phyloP scores from a whole-genome alignment of 1,140 invertebrate species.

The Vollenhovia emeryi region DNA sequence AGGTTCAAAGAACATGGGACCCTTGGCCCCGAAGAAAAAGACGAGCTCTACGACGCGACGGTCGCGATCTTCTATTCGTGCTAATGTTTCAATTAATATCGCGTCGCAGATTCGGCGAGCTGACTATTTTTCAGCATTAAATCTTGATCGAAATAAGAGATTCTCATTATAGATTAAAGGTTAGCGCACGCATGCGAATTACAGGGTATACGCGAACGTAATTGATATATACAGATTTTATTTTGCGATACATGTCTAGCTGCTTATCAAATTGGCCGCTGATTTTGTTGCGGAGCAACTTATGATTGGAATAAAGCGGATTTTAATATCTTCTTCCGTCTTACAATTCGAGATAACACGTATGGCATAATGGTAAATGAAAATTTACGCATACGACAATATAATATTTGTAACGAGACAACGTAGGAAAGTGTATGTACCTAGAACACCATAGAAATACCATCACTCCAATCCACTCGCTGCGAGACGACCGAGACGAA shows the following conservation, averaged over 20 bases:
- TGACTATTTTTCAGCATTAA: conserved; percentile 9
- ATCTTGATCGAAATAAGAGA: conserved; percentile 19
- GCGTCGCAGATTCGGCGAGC: not conserved
- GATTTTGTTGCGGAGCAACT: conserved; percentile 2
- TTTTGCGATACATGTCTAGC: conserved; percentile 5
- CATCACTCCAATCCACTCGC: conserved; percentile 1
- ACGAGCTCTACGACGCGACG: not conserved
- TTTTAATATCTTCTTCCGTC: not conserved
- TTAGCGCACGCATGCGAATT: conserved; percentile 29
- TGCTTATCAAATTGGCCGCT: not conserved
- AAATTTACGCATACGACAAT: not conserved
- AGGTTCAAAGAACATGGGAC: conserved; percentile 32
- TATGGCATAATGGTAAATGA: not conserved
- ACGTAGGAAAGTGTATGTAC: not conserved
- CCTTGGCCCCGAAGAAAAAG: not conserved
- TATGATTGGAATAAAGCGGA: not conserved
- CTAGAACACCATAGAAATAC: not conserved
- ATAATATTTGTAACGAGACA: not conserved
- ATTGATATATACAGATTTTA: conserved; percentile 45
- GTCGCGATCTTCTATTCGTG: not conserved
- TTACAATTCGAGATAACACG: not conserved
- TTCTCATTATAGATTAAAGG: conserved; percentile 61
- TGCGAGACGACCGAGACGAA: not conserved
- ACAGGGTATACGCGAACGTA: not conserved
- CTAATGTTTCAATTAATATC: conserved; percentile 42